Percentiles rank a stretch among this genome's conserved stretches.
These are phyloP conservation scores for Epizoanthus scotinus DNA, from an alignment of 92 coral and sea anemone genomes.

Conservation along the genomic window DNA sequence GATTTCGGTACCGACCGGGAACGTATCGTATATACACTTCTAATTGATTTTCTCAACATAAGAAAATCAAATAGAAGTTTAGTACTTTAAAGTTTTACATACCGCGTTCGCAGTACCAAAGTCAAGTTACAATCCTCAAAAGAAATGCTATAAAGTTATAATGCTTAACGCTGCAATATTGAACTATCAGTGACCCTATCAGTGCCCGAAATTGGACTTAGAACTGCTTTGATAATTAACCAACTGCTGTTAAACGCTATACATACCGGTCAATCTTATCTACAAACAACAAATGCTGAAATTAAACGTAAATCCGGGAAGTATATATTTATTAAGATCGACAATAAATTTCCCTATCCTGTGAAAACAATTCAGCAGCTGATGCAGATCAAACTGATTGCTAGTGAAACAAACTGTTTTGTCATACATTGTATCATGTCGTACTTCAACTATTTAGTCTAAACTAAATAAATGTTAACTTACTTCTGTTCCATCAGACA, in stretches of 20 bases:
- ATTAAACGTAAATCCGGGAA: neutral
- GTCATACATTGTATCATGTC: neutral
- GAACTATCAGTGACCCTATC: neutral
- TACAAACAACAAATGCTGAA: too few species aligned
- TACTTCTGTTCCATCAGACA: neutral
- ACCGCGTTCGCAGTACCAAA: conserved; percentile 1
- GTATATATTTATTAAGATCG: neutral
- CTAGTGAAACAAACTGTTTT: too few species aligned
- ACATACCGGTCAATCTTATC: too few species aligned
- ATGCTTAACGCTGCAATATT: neutral
- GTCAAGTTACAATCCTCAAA: neutral
- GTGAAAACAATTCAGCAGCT: neutral
- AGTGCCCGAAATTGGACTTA: neutral
- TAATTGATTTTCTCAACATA: too few species aligned
- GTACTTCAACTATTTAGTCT: neutral
- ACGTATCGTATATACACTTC: too few species aligned
- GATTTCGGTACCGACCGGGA: conserved; percentile 19
- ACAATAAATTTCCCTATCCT: neutral
- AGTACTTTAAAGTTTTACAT: neutral
- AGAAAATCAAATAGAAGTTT: neutral
- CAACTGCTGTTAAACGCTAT: too few species aligned
- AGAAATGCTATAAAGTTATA: too few species aligned
- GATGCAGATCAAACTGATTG: conserved; percentile 3
- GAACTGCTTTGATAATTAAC: neutral
- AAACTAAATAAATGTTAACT: conserved; percentile 18